Conservation (phyloP, 2,888 invertebrate species). For the Machimus rusticus region DNA sequence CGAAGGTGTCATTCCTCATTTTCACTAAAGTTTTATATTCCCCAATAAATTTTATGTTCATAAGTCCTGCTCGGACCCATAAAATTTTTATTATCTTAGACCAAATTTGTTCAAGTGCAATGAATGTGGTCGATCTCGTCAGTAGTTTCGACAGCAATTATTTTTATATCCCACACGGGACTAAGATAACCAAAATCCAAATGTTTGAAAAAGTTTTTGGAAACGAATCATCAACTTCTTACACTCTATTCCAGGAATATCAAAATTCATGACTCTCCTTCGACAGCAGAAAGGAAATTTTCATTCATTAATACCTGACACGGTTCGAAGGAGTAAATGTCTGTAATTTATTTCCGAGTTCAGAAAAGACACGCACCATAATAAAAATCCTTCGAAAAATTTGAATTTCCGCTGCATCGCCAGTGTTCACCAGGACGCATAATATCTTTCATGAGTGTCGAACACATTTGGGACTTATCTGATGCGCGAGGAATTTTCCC, state of each 20-base stretch:
- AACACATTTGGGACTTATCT: background rate
- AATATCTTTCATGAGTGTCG: background rate
- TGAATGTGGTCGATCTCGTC: background rate
- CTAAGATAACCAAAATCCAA: background rate
- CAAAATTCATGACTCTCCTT: background rate
- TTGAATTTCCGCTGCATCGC: background rate
- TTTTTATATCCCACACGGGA: background rate
- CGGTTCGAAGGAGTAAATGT: background rate
- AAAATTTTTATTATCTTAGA: background rate
- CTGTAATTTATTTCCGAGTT: background rate
- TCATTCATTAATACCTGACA: background rate
- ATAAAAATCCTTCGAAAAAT: background rate
- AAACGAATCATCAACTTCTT: background rate
- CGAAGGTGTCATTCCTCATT: background rate
- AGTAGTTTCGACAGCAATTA: background rate
- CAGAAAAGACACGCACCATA: background rate
- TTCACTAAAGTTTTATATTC: background rate
- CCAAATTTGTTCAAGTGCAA: background rate
- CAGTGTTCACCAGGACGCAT: background rate
- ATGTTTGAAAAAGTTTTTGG: background rate
- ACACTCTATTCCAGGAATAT: background rate
- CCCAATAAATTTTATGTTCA: background rate
- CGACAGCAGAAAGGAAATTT: background rate
- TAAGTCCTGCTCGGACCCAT: background rate
- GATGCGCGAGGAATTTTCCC: background rate